Evolutionary conservation across 2,797 vertebrate genomes (phyloP), one percentile per base, ranked within the genome.

Genomic region (Rhodeus uyekii): DNA sequence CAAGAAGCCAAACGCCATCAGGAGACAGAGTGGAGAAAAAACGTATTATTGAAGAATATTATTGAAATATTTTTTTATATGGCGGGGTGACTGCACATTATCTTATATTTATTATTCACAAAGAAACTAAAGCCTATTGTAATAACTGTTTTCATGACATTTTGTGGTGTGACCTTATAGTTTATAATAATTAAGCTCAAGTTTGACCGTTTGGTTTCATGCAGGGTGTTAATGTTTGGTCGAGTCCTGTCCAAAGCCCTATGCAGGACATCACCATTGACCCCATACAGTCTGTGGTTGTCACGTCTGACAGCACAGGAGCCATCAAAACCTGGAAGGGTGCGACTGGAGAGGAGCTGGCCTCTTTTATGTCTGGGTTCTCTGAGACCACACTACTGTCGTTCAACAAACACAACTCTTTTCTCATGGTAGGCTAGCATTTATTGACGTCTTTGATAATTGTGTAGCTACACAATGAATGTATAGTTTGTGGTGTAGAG

Each of bases 201-300:
- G 13, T 3, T 6, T 16, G 13, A 1, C 9, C 34, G 67, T 34
- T 68, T 44, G 19, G 12, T 44, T 67, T 8, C 1, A 7, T 75
- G 18, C 87, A 96, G 96, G 93, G 92, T 60, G 77, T 85, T 1
- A 89, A 91, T 82, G 84, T 94, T 67, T 94, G 94, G 96, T 92
- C 92, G 44, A 95, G 93, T 77, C 91, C 93, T 24, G 78, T 79
- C 7, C 92, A 95, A 89, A 92, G 88, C 42, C 92, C 94, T 18
- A 77, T 96, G 86, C 89, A 89, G 3, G 87, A 75, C 22, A 87
- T 95, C 38, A 58, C 90, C 12, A 72, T 86, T 3, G 94, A 94
- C 34, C 92, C 88, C 6, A 72, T 84, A 84, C 81, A 29, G 50
- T 86, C 90, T 1, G 79, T 94, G 14, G 89, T 91, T 14, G 85